Percentiles rank a stretch among this genome's conserved stretches.
These are phyloP conservation scores for Eremophila alpestris DNA, from an alignment of 2,797 vertebrate genomes.

Conservation along the genomic window DNA sequence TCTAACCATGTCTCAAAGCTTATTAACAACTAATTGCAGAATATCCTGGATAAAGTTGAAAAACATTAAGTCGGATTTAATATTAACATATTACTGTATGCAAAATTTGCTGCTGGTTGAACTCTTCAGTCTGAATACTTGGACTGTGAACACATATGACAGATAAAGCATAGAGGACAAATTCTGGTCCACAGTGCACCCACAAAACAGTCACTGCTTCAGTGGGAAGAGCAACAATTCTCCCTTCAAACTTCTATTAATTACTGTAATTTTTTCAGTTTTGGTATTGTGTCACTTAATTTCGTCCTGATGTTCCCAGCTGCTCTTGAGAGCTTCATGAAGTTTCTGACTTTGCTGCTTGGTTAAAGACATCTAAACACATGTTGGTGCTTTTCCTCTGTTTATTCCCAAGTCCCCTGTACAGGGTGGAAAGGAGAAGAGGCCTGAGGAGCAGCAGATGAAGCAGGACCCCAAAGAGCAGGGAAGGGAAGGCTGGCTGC, in stretches of 20 bases:
- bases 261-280: not conserved
- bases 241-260: not conserved
- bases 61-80: not conserved
- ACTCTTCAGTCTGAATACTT: not conserved
- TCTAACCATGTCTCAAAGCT: not conserved
- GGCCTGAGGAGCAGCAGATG: slow-evolving; percentile 48
- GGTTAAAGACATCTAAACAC: not conserved
- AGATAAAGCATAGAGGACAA: not conserved
- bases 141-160: not conserved
- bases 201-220: not conserved
- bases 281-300: not conserved
- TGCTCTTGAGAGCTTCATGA: slow-evolving; percentile 17
- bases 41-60: not conserved
- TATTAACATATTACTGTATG: not conserved
- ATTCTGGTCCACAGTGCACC: not conserved
- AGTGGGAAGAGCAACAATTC: not conserved
- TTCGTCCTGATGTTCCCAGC: not conserved
- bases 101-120: not conserved
- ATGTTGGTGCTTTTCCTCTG: not conserved
- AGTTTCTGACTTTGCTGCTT: not conserved
- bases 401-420: not conserved
- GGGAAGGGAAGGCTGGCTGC: not conserved
- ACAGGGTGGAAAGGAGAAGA: not conserved
- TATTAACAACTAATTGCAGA: not conserved
- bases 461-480: slow-evolving; percentile 38